Percentiles rank a stretch among this genome's conserved stretches.
These are phyloP conservation scores for Tiphia femorata DNA, from an alignment of 2,888 invertebrate species.

Conservation along the genomic window DNA sequence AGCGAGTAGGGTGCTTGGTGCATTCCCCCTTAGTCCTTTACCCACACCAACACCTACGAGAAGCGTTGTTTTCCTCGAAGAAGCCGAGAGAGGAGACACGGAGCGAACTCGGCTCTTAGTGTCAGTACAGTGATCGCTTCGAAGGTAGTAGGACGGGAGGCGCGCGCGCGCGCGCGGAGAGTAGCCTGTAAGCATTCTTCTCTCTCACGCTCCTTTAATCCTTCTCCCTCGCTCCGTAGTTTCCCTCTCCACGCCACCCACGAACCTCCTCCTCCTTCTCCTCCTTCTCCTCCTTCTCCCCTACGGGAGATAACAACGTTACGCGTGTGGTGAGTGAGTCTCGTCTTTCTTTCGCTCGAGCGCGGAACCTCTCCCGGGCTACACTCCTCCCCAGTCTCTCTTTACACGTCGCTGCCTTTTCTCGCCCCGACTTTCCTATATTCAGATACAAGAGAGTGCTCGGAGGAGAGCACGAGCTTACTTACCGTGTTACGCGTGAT, in stretches of 20 bases:
- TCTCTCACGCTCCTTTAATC: neutral
- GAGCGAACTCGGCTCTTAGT: slow-evolving; percentile 44
- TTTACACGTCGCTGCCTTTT: no score
- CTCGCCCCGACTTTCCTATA: no score
- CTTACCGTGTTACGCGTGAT: no score
- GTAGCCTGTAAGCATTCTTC: neutral
- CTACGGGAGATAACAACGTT: no score
- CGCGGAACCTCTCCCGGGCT: neutral
- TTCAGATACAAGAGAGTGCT: no score
- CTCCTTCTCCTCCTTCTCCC: neutral
- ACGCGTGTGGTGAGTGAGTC: no score
- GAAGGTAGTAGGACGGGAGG: slow-evolving; percentile 41
- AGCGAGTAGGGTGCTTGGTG: slow-evolving; percentile 44
- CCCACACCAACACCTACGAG: slow-evolving; percentile 22
- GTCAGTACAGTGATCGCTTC: slow-evolving; percentile 48
- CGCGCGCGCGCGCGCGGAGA: neutral
- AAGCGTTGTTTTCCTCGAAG: slow-evolving; percentile 40
- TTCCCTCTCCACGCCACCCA: slow-evolving; percentile 5
- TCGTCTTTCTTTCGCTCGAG: neutral
- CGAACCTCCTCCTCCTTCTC: neutral
- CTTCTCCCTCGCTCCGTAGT: no score
- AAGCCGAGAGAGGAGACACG: slow-evolving; percentile 31
- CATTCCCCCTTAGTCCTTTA: slow-evolving; percentile 47
- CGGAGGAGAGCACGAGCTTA: no score
- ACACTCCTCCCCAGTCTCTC: neutral